phyloP scores from a whole-genome alignment of 2,113 vertebrate genomes.

The Narcine bancroftii region DNA sequence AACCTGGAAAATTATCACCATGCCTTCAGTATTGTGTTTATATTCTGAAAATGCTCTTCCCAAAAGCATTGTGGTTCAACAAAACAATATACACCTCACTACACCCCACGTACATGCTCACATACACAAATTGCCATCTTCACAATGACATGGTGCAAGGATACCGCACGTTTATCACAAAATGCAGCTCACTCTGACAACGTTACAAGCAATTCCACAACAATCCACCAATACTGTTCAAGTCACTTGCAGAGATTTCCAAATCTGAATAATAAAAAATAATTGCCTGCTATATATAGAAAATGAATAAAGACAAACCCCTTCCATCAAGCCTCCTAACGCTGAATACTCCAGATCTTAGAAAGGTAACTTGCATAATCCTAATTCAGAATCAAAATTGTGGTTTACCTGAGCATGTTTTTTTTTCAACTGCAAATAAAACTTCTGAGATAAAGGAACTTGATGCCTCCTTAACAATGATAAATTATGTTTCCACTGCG shows the following conservation, averaged over 20 bases:
- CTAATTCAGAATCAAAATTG: neutral
- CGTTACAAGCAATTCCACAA: neutral
- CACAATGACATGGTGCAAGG: neutral
- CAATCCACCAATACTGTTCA: neutral
- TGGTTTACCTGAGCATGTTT: neutral
- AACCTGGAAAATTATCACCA: no score
- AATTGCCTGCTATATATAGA: neutral
- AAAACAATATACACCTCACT: no score
- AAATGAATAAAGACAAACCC: no score
- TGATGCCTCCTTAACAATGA: no score
- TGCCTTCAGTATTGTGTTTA: no score
- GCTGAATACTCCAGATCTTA: neutral
- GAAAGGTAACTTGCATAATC: neutral
- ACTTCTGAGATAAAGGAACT: neutral
- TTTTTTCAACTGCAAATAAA: neutral
- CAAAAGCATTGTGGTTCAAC: no score
- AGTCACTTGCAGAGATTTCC: neutral
- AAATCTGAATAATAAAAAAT: neutral
- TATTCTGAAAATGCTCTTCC: no score
- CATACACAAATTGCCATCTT: neutral
- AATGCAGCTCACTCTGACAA: neutral
- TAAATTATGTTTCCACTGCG: neutral
- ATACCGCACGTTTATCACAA: neutral
- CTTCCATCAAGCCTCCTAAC: neutral
- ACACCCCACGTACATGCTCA: no score